Evolutionary conservation across 1,140 invertebrate species (phyloP), one percentile per base, ranked within the genome.

Genomic region (Cyclina sinensis): DNA sequence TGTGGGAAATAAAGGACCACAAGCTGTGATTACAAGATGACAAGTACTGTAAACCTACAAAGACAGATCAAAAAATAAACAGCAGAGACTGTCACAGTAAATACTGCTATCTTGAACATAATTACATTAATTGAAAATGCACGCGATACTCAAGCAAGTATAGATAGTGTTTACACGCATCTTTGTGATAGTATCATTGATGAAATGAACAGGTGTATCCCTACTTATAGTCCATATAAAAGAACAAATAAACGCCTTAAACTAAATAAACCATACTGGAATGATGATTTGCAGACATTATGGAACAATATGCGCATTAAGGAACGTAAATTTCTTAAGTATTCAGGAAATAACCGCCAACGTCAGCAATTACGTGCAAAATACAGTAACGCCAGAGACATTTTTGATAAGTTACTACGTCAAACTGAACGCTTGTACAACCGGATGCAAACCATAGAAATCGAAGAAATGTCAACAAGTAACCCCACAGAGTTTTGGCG

Each of bases 381-480:
- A 62, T 89, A 73, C 27, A 43, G 18, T 30, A 30, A 51, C 7
- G 18, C 89, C 3, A 32, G 83, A 32, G 54, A 88, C 27, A 57
- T 2, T 14, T 89, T 91, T 54, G 89, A 91, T 30, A 84, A 65
- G 59, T 12, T 16, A 9, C 16, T 89, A 0, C 57, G 88, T 24
- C 21, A 54, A 32, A 70, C 62, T 0, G 89, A 91, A 48, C 54
- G 90, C 0, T 14, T 59, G 24, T 88, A 90, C 39, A 81, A 43
- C 59, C 16, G 27, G 18, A 30, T 11, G 14, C 14, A 27, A 14
- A 18, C 43, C 4, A 24, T 51, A 16, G 70, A 88, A 32, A 91
- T 91, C 21, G 90, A 90, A 32, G 54, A 54, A 48, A 54, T 91
- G 54, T 27, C n/a, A 2, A 90, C 73, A 0, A 81, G n/a, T n/a